These are phyloP conservation scores for Subanguina moxae DNA, from an alignment of 1,140 invertebrate genomes.

Conservation along the genomic window DNA sequence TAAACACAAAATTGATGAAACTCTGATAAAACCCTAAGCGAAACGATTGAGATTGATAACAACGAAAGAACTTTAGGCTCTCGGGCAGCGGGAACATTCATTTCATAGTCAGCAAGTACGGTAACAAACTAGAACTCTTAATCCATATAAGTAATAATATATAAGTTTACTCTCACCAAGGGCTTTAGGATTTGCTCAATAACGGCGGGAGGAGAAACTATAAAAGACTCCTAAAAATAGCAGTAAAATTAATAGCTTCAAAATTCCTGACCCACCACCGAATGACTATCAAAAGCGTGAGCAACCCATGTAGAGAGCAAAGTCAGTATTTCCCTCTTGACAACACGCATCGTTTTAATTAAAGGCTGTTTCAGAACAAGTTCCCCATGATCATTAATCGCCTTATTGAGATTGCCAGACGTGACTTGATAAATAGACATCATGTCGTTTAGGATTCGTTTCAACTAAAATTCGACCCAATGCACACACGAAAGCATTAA, in stretches of 20 bases:
- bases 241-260: no score
- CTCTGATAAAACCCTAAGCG: constrained; percentile 70
- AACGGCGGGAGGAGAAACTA: constrained; percentile 62
- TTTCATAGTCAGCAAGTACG: constrained; percentile 90
- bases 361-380: constrained; percentile 91
- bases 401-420: constrained; percentile 94
- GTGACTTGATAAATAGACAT: constrained; percentile 98
- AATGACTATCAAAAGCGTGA: constrained; percentile 69
- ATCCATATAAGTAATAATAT: no score
- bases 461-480: constrained; percentile 66
- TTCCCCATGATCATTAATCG: constrained; percentile 89
- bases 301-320: constrained; percentile 94
- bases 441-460: constrained; percentile 96
- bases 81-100: constrained; percentile 79
- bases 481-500: no score
- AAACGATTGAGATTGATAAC: constrained; percentile 93
- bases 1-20: constrained; percentile 4
- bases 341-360: constrained; percentile 95
- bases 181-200: constrained; percentile 96
- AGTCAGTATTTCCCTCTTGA: constrained; percentile 97
- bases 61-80: constrained; percentile 96
- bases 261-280: no score
- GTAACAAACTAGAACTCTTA: constrained; percentile 70
- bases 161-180: constrained; percentile 63
- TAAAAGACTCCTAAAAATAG: constrained; percentile 8